A percentile compares a stretch with the other conserved stretches of the same genome.
These are phyloP conservation scores for Jacana jacana DNA, from an alignment of 2,113 vertebrate species.

Conservation along the genomic window DNA sequence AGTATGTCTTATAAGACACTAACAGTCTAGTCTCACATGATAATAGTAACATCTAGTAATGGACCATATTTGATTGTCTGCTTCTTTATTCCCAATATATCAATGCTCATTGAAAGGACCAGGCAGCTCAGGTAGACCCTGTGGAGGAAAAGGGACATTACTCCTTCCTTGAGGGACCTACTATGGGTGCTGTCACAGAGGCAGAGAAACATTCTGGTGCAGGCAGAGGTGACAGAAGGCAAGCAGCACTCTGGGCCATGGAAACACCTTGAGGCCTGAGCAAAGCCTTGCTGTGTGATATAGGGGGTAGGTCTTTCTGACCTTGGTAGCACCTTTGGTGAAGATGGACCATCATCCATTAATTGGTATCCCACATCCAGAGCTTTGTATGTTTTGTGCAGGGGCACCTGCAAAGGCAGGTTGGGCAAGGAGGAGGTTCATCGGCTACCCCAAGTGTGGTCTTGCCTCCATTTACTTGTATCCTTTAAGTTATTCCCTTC, in stretches of 20 bases:
- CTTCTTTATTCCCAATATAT: neutral
- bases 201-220: fast-evolving
- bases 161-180: neutral
- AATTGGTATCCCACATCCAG: neutral
- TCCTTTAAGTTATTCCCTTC: neutral
- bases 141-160: neutral
- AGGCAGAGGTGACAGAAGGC: neutral
- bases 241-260: neutral
- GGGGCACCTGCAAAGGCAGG: neutral
- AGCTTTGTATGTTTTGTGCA: neutral
- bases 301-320: neutral
- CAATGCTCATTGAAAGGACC: neutral
- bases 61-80: neutral
- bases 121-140: neutral
- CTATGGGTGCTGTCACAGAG: fast-evolving
- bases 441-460: neutral
- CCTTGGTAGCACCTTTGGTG: neutral
- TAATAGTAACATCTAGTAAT: neutral
- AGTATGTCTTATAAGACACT: neutral
- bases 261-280: neutral
- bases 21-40: neutral
- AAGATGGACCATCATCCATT: neutral
- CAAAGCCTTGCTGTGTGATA: neutral
- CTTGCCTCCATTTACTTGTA: neutral
- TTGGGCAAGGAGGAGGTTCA: neutral